Evolutionary conservation across 2,113 vertebrate genomes (phyloP).

Genomic region (Noctilio leporinus): DNA sequence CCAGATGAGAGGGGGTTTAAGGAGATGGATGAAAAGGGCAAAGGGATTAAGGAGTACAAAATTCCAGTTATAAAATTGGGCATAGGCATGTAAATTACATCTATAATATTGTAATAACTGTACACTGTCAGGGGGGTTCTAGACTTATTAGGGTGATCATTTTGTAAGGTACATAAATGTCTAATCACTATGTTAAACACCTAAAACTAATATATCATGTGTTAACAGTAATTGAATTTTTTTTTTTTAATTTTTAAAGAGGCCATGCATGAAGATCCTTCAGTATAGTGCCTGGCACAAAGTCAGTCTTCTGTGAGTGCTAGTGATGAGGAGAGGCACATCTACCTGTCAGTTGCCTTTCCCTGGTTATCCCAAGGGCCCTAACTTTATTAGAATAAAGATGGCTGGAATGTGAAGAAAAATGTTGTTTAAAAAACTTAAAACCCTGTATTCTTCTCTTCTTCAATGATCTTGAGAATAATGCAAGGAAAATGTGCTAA

Average conservation of each 20-base stretch:
- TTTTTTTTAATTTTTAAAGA: background rate
- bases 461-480: background rate
- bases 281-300: background rate
- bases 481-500: background rate
- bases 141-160: background rate
- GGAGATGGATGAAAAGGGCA: background rate
- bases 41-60: background rate
- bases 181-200: background rate
- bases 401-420: background rate
- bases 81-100: background rate
- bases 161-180: background rate
- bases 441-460: background rate
- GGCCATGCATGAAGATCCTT: background rate
- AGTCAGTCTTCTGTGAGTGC: background rate
- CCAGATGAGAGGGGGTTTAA: background rate
- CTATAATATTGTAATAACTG: background rate
- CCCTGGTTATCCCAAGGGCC: background rate
- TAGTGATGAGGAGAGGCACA: background rate
- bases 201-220: background rate
- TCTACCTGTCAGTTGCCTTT: background rate
- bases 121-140: background rate
- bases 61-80: background rate
- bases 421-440: background rate
- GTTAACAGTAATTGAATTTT: background rate
- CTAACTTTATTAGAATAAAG: background rate